Evolutionary conservation across 2,888 invertebrate genomes (phyloP), one percentile per base, ranked within the genome.

Genomic region (Cryptus viduatorius): DNA sequence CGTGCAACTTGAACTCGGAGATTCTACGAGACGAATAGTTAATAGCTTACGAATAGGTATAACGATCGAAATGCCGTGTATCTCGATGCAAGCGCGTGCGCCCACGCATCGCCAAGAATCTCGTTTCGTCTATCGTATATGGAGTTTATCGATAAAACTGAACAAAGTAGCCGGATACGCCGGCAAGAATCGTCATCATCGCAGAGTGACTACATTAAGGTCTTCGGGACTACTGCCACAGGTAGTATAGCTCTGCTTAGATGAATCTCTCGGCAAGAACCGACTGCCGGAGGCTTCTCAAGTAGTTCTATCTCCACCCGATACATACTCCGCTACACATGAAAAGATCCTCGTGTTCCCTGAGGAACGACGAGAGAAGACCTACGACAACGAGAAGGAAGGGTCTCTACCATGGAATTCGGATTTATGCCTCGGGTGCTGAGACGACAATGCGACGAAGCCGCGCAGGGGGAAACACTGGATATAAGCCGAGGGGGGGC

Each of bases 401-500:
- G 80, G 79, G 82, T 82, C 14, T 76, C 80, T 82, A 76, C 64
- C 69, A 75, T 76, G 88, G 87, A 89, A 88, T 87, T 86, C 73
- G 88, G 87, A 90, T 90, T 90, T 90, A 90, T 90, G 87, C 82
- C 81, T 77, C 72, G 83, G 69, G 81, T 19, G 83, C 71, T 88
- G 85, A 53, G 67, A 86, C 89, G 89, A 90, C 89, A 89, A 88
- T 88, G 86, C 86, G 84, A 19, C 56, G 37, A 59, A 59, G 61
- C 72, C 79, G 82, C 84, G 79, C 80, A 83, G 76, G 82, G 69
- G 37, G 77, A 75, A 83, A 87, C 76, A 86, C 86, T 61, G 83
- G 89, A 89, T 89, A 88, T 89, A 88, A 88, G 84, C 85, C 88
- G 86, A 82, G 87, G 81, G 85, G 87, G 87, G 37, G 37, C 88